These are phyloP conservation scores for Clarias macrocephalus DNA, from an alignment of 2,113 vertebrate species.

Conservation along the genomic window DNA sequence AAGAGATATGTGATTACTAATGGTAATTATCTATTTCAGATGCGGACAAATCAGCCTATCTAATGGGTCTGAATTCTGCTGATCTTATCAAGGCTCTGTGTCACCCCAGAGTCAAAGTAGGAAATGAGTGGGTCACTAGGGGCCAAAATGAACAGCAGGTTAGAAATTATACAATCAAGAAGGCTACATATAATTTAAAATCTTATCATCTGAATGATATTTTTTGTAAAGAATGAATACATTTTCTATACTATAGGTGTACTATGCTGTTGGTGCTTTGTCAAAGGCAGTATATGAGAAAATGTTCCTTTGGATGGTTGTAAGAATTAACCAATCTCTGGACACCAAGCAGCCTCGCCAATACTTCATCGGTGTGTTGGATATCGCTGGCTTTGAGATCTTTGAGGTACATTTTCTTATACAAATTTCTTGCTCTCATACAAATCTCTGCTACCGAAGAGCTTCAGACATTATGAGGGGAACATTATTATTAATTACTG, in stretches of 20 bases:
- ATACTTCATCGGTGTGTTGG: conserved; percentile 76
- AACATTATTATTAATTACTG: not conserved
- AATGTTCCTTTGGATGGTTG: conserved; percentile 79
- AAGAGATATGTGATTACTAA: not conserved
- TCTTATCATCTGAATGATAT: not conserved
- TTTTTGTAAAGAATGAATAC: not conserved
- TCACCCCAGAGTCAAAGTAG: conserved; percentile 55
- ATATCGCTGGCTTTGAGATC: conserved; percentile 77
- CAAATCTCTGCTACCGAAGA: not conserved
- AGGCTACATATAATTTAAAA: not conserved
- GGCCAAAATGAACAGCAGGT: conserved; percentile 55
- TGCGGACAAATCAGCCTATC: conserved; percentile 48
- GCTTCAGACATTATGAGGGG: not conserved
- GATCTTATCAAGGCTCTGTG: conserved; percentile 52
- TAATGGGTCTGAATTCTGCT: conserved; percentile 55
- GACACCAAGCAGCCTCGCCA: conserved; percentile 74
- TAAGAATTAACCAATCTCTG: conserved; percentile 75
- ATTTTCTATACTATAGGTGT: conserved; percentile 54
- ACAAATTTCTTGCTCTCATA: not conserved
- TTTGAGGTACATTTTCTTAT: conserved; percentile 65
- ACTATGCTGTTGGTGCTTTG: conserved; percentile 69
- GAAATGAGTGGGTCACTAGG: conserved; percentile 56
- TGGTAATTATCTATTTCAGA: conserved; percentile 23
- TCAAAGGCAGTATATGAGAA: conserved; percentile 77
- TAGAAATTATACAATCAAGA: not conserved